Evolutionary conservation across 2,797 vertebrate species (phyloP).

Genomic region (Danionella dracula): DNA sequence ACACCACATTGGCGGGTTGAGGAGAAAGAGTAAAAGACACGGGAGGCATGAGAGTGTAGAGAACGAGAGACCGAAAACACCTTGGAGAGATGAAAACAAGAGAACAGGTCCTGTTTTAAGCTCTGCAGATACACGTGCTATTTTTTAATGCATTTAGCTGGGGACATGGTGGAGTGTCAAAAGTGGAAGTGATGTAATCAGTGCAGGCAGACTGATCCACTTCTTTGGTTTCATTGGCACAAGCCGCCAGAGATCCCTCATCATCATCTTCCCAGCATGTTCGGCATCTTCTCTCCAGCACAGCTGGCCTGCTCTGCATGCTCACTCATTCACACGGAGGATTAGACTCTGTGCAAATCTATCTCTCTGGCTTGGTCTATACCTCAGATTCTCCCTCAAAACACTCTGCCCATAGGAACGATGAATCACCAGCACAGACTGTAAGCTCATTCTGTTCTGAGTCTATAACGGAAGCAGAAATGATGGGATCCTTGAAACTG

Average conservation of each 20-base stretch:
- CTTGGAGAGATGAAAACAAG: constrained; percentile 5
- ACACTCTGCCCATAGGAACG: not conserved
- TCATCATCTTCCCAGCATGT: constrained; percentile 71
- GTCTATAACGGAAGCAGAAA: not conserved
- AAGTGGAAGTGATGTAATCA: constrained; percentile 10
- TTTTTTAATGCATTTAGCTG: constrained; percentile 1
- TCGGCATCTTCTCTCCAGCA: constrained; percentile 65
- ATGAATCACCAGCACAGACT: not conserved
- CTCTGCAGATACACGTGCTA: not conserved
- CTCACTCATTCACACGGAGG: constrained; percentile 70
- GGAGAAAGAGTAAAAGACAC: constrained; percentile 24
- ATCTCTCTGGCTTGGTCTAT: constrained; percentile 55
- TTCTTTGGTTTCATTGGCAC: constrained; percentile 52
- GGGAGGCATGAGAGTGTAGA: constrained; percentile 6
- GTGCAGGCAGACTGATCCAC: constrained; percentile 52
- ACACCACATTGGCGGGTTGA: constrained; percentile 33
- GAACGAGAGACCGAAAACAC: not conserved
- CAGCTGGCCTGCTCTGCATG: constrained; percentile 69
- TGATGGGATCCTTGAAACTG: not conserved
- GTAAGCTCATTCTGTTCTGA: not conserved
- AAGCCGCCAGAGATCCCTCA: constrained; percentile 64
- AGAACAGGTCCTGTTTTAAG: constrained; percentile 5
- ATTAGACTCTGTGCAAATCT: constrained; percentile 65
- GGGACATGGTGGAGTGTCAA: not conserved
- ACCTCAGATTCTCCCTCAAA: not conserved